A percentile compares a stretch with the other conserved stretches of the same genome.
Evolutionary conservation across 1,140 invertebrate genomes (phyloP).

Genomic region (Diabrotica undecimpunctata): DNA sequence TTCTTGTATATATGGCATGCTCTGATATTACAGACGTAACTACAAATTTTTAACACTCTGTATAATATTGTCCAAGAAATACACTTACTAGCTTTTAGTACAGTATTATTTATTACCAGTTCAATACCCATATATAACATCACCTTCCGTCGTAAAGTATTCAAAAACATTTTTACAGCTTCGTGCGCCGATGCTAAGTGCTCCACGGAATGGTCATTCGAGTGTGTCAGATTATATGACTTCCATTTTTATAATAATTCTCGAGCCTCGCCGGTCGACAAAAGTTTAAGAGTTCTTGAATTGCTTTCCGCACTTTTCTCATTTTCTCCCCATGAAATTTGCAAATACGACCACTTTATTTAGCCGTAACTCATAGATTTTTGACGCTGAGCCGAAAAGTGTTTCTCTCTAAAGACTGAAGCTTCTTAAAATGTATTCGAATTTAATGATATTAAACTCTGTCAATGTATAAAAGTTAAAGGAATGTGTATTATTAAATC

Average conservation of each 20-base stretch:
- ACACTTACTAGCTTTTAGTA: too few species aligned
- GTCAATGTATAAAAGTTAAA: too few species aligned
- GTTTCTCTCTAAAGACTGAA: too few species aligned
- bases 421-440: too few species aligned
- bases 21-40: too few species aligned
- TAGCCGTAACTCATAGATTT: not conserved
- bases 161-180: not conserved
- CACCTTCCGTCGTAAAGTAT: not conserved
- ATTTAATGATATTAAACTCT: too few species aligned
- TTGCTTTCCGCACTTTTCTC: constrained; percentile 4
- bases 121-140: not conserved
- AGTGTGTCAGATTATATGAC: constrained; percentile 1
- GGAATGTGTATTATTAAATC: too few species aligned
- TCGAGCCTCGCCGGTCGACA: not conserved
- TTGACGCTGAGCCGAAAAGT: too few species aligned
- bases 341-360: constrained; percentile 1
- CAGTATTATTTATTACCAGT: too few species aligned
- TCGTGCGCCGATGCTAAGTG: not conserved
- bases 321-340: not conserved
- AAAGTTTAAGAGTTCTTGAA: constrained; percentile 7
- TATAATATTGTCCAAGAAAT: too few species aligned
- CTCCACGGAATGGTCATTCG: constrained; percentile 7
- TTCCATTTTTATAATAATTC: not conserved
- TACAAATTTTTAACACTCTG: too few species aligned
- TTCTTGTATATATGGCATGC: too few species aligned